These are phyloP conservation scores for Oeneis ivallda DNA, from an alignment of 2,888 invertebrate species.

Conservation along the genomic window DNA sequence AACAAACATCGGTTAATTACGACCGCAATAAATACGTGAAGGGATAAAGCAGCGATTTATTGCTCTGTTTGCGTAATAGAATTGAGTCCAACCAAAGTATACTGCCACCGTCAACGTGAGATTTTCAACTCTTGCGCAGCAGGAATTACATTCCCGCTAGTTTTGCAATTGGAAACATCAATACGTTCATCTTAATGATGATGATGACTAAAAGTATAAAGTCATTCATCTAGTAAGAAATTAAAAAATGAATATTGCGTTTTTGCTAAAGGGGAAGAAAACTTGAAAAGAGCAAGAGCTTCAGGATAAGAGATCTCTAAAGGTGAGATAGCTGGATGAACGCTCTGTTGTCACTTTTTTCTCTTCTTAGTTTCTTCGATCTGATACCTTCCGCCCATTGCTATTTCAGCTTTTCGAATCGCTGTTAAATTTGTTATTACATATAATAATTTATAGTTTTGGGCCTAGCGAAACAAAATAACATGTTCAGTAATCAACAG, in stretches of 20 bases:
- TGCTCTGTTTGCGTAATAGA: slow-evolving; percentile 25
- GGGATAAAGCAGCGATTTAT: slow-evolving; percentile 30
- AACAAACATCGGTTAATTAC: slow-evolving; percentile 42
- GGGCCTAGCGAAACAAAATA: too few relatives aligned
- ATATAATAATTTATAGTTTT: too few relatives aligned
- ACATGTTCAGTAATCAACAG: neutral
- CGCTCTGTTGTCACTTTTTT: too few relatives aligned
- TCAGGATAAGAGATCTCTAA: too few relatives aligned
- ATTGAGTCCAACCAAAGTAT: slow-evolving; percentile 25
- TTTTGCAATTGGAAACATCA: neutral
- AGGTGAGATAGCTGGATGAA: too few relatives aligned
- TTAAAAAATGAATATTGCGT: neutral
- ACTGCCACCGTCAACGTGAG: slow-evolving; percentile 1
- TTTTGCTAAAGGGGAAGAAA: neutral
- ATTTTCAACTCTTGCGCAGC: slow-evolving; percentile 18
- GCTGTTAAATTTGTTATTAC: too few relatives aligned
- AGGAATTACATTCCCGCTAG: neutral
- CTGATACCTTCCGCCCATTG: too few relatives aligned
- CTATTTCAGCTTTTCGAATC: too few relatives aligned
- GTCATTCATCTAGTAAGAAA: neutral
- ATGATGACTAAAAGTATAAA: neutral
- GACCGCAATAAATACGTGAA: slow-evolving; percentile 27
- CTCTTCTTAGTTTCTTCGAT: too few relatives aligned
- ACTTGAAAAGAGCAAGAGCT: neutral
- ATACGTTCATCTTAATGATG: neutral